These are phyloP conservation scores for Anarhynchus alexandrinus DNA, from an alignment of 2,113 vertebrate genomes.

Conservation along the genomic window DNA sequence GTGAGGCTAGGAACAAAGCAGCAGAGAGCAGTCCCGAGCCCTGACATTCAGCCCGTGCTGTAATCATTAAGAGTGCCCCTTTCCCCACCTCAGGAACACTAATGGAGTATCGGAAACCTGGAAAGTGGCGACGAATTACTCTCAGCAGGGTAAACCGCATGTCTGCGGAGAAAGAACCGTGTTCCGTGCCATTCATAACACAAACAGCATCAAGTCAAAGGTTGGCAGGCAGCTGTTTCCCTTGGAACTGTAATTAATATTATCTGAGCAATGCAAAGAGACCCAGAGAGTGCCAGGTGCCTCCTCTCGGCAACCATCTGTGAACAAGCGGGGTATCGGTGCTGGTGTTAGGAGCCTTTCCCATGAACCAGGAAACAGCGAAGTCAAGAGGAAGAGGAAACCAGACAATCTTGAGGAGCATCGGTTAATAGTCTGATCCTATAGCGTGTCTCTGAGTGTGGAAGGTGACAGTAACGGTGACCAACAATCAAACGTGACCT, in stretches of 20 bases:
- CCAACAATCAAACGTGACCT: not conserved
- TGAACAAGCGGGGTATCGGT: not conserved
- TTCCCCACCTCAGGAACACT: not conserved
- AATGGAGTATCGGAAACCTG: not conserved
- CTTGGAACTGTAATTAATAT: not conserved
- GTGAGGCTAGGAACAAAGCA: not conserved
- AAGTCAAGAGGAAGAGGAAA: not conserved
- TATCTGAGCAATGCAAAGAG: not conserved
- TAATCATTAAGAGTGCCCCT: not conserved
- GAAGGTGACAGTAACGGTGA: not conserved
- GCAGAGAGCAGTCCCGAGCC: not conserved
- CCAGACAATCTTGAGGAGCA: not conserved
- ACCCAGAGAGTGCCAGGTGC: not conserved
- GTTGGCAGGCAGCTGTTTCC: not conserved
- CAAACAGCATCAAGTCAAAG: not conserved
- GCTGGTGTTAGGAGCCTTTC: not conserved
- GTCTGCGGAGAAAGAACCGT: not conserved
- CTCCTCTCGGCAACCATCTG: slow-evolving; percentile 3
- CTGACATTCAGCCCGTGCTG: not conserved
- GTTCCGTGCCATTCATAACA: not conserved
- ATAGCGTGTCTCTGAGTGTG: not conserved
- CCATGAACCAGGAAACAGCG: not conserved
- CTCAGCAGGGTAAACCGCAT: not conserved
- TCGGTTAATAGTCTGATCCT: not conserved
- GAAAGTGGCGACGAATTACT: not conserved